Conservation (phyloP, 2,797 vertebrate genomes). For the Acrocephalus scirpaceus region DNA sequence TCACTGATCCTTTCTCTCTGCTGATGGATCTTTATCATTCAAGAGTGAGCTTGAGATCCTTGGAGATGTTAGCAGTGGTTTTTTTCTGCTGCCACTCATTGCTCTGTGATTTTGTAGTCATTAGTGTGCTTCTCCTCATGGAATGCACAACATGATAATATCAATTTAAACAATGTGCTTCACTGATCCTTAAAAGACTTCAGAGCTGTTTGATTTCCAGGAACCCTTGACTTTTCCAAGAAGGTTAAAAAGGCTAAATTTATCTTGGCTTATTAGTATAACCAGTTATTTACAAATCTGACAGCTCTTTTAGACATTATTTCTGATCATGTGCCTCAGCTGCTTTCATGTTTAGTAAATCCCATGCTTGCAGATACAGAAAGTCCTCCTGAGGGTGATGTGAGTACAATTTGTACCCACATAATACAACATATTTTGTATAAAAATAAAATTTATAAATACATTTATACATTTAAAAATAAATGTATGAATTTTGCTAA, state of each 20-base stretch:
- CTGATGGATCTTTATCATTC: background rate
- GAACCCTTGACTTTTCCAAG: background rate
- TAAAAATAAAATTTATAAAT: too few relatives aligned
- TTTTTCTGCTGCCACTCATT: background rate
- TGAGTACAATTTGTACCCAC: background rate
- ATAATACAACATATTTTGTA: background rate
- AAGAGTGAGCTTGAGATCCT: background rate
- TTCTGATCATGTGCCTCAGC: background rate
- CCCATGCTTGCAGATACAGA: background rate
- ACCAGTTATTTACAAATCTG: slow-evolving; percentile 2
- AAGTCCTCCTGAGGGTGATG: background rate
- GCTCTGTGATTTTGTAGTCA: background rate
- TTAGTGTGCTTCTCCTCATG: background rate
- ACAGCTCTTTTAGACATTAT: slow-evolving; percentile 5
- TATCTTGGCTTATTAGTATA: background rate
- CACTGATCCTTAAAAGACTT: background rate
- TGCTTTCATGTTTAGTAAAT: slow-evolving; percentile 20
- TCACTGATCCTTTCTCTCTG: background rate
- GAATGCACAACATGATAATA: background rate
- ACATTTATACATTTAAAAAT: too few relatives aligned
- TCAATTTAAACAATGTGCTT: background rate
- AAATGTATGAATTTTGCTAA: too few relatives aligned
- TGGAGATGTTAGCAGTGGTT: background rate
- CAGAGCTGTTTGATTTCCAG: background rate
- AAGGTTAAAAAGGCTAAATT: background rate